Percentiles rank a stretch among this genome's conserved stretches.
Conservation (phyloP, 2,888 invertebrate species). For the Rhorus exstirpatorius region DNA sequence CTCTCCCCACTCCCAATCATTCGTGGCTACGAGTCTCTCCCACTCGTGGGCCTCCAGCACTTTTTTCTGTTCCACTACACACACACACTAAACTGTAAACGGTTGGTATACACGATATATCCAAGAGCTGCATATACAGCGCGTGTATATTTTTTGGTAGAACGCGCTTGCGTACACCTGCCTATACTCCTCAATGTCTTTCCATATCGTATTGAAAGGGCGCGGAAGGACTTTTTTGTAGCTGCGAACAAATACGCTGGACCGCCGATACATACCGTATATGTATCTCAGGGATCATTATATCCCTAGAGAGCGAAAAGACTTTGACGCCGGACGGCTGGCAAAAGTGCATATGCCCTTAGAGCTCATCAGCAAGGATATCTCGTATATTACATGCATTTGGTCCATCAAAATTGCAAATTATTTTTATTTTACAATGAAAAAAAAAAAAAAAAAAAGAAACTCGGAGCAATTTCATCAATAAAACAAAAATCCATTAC, state of each 20-base stretch:
- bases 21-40: slow-evolving; percentile 19
- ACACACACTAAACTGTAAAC: no score
- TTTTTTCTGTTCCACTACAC: slow-evolving; percentile 5
- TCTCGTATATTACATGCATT: no score
- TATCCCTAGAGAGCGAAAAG: slow-evolving; percentile 24
- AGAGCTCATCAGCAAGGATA: no score
- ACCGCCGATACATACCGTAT: no score
- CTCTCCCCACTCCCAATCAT: slow-evolving; percentile 2
- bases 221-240: slow-evolving; percentile 30
- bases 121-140: slow-evolving; percentile 23
- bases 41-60: slow-evolving; percentile 6
- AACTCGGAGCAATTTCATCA: no score
- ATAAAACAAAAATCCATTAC: no score
- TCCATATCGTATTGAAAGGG: neutral
- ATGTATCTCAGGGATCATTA: slow-evolving; percentile 42
- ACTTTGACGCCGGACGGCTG: slow-evolving; percentile 25
- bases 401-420: no score
- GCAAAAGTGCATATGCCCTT: no score
- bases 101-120: neutral
- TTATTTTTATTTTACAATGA: no score
- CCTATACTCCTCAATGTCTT: slow-evolving; percentile 27
- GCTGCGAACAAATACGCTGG: slow-evolving; percentile 37
- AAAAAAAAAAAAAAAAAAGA: no score
- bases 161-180: slow-evolving; percentile 46
- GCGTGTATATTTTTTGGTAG: slow-evolving; percentile 29